Percentiles rank a stretch among this genome's conserved stretches.
Evolutionary conservation across 2,797 vertebrate genomes (phyloP).

Genomic region (Oreortyx pictus): DNA sequence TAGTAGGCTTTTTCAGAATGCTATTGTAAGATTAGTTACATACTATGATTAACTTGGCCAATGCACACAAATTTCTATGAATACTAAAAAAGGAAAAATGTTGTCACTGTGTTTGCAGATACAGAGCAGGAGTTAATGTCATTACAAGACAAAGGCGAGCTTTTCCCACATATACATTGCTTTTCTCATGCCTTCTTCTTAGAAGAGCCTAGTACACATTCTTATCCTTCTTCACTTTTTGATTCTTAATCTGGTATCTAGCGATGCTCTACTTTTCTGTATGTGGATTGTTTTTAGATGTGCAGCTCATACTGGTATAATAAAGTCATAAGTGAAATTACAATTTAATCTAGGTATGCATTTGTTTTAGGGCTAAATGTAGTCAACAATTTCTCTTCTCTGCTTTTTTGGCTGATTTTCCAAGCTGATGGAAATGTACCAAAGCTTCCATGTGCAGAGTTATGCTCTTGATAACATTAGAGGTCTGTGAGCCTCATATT

Average conservation of each 20-base stretch:
- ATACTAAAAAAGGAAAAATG: neutral
- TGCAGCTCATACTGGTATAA: neutral
- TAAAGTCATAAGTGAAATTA: neutral
- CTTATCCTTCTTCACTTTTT: neutral
- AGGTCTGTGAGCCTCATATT: neutral
- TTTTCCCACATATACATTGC: neutral
- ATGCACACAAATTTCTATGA: neutral
- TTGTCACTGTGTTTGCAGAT: neutral
- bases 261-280: neutral
- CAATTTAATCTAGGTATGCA: neutral
- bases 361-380: neutral
- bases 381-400: neutral
- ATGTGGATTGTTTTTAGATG: neutral
- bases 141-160: neutral
- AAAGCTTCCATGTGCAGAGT: neutral
- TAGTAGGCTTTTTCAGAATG: neutral
- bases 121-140: neutral
- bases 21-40: neutral
- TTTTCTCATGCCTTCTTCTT: neutral
- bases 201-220: neutral
- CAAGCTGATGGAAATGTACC: neutral
- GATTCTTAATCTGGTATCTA: neutral
- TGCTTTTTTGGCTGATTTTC: neutral
- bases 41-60: neutral
- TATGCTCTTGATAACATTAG: neutral